Base-by-base conservation (phyloP, 2,888 invertebrate species). In the Harpagoxenus sublaevis region DNA sequence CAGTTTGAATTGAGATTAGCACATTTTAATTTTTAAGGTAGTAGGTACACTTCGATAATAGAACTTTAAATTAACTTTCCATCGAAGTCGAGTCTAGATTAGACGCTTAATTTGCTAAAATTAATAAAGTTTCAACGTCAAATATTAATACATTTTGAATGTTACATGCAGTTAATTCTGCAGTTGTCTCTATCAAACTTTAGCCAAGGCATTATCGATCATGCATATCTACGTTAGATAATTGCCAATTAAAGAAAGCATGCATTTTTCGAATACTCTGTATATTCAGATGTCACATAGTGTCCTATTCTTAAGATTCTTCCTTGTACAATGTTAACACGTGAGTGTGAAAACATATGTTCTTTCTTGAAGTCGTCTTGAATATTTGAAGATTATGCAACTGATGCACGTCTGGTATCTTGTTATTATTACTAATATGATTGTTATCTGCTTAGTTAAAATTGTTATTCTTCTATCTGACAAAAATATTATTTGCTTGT, bases 71-170 rank as follows among this genome's bases (percentile, higher is more conserved):
- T 63, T 18, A n/a, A 62, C 12, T 62, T 74, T 75, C 10, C 18
- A 4, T 65, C 23, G n/a, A 60, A 42, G 6, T 2, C 15, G 23
- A 42, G 18, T 53, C n/a, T 53, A 71, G 9, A 71, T 23, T 10
- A 60, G 18, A 57, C 18, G n/a, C 57, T 63, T 55, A 23, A 55
- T 55, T 55, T 53, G 39, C 39, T 9, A 39, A 55, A 53, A 55
- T 71, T 35, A 71, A 35, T 71, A 35, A 73, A 73, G 39, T 39
- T 55, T 73, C 15, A 35, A n/a, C n/a, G 9, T 55, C 23, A 35
- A 23, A 65, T 65, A 35, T 77, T 48, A 65, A 77, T 77, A 48
- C 10, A 12, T 39, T 77, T 74, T 74, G 5, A 42, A 74, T 74
- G 15, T 75, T 51, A 35, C 15, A 35, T 18, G 48, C 23, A 31